Base-by-base conservation (phyloP, 2,888 invertebrate species). In the Pollenia labialis region DNA sequence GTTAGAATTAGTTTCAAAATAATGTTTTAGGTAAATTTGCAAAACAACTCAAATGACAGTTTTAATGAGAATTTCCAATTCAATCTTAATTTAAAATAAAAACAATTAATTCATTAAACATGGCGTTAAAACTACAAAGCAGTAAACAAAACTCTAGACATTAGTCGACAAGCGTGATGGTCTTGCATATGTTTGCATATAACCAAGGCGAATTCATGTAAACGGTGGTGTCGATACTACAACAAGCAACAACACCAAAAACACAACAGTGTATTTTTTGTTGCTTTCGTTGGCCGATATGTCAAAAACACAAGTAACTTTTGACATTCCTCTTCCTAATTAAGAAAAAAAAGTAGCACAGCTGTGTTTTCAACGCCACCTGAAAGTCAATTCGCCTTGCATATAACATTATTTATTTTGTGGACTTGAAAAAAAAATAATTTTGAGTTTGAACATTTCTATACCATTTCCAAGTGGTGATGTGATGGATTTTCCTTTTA, bases 1-100 rank as follows among this genome's bases (percentile, higher is more conserved):
- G 93, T 93, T 93, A 93, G 92, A 93, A 92, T 92, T 92, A 91
- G 90, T 87, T 84, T 84, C 23, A 87, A 87, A 84, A 81, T 77
- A 81, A 72, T 82, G 76, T 87, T 79, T 79, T 71, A 84, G 83
- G 81, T 87, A 87, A 81, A 84, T 77, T 87, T 84, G 87, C 84
- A 84, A 81, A 75, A 79, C 71, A 68, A 77, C 16, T 64, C 64
- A 82, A 84, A 85, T 87, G 85, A 85, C 79, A 76, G 81, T 85
- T 87, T 76, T 85, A 85, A 85, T 87, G 85, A 87, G 40, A 85
- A 76, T 62, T 80, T 80, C 82, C 85, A 85, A 87, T 85, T 85
- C 16, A 62, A 71, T 75, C 68, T 82, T 85, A 80, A 82, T 72
- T 76, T 60, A 66, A 66, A 46, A 68, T 32, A 32, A 32, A 32